Evolutionary conservation across 2,797 vertebrate genomes (phyloP).

Genomic region (Lepus oiostolus): DNA sequence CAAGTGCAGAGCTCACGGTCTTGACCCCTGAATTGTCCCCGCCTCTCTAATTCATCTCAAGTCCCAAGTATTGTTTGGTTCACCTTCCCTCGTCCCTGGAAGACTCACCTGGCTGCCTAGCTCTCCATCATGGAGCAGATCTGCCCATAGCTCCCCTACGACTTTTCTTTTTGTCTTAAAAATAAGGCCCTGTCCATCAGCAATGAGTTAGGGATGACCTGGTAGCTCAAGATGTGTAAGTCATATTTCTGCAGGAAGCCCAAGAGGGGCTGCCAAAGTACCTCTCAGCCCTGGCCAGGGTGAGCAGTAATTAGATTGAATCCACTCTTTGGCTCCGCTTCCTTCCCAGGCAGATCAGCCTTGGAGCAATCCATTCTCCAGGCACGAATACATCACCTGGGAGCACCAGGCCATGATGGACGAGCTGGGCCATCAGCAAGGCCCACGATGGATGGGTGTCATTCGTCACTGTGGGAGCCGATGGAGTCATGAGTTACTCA

Average conservation of each 20-base stretch:
- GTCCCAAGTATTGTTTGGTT: neutral
- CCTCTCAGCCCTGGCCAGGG: conserved; percentile 72
- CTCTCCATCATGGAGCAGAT: conserved; percentile 35
- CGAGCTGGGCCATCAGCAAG: conserved; percentile 72
- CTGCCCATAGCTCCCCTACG: conserved; percentile 18
- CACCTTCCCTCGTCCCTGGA: neutral
- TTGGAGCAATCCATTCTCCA: conserved; percentile 88
- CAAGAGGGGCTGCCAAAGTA: conserved; percentile 82
- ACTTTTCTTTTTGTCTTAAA: conserved; percentile 66
- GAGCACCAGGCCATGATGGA: conserved; percentile 79
- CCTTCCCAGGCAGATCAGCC: conserved; percentile 86
- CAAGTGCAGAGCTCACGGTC: neutral
- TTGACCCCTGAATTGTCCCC: neutral
- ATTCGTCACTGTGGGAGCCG: conserved; percentile 87
- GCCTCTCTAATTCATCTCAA: neutral
- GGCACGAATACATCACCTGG: conserved; percentile 88
- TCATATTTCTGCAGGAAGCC: conserved; percentile 84
- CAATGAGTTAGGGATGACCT: conserved; percentile 65
- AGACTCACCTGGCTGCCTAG: neutral
- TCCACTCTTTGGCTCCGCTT: conserved; percentile 89
- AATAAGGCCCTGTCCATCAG: conserved; percentile 60
- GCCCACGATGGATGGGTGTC: conserved; percentile 85
- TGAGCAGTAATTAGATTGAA: conserved; percentile 89
- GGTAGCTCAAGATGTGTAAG: conserved; percentile 68
- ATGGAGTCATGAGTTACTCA: conserved; percentile 86